Percentiles rank a stretch among this genome's conserved stretches.
These are phyloP conservation scores for Propsilocerus akamusi DNA, from an alignment of 1,140 invertebrate species.

Conservation along the genomic window DNA sequence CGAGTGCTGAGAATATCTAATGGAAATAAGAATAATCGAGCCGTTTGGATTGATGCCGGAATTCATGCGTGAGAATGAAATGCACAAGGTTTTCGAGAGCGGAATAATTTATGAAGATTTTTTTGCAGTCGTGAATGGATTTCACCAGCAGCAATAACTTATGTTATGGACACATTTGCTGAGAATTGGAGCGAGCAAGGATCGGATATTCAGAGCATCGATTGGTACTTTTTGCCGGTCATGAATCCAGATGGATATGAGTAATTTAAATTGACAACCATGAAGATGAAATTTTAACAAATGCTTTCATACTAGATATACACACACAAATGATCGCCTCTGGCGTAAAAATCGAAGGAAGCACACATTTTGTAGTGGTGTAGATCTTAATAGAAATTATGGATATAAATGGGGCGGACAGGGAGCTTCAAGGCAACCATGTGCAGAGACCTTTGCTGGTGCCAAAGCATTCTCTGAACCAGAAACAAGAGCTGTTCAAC, in stretches of 20 bases:
- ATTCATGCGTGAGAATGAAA: slow-evolving; percentile 53
- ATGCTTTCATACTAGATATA: too few species aligned
- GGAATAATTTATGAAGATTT: too few species aligned
- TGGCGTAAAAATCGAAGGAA: slow-evolving; percentile 61
- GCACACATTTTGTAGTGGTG: slow-evolving; percentile 37
- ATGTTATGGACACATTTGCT: slow-evolving; percentile 59
- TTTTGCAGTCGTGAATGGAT: slow-evolving; percentile 63
- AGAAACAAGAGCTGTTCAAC: slow-evolving; percentile 55
- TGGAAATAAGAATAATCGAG: slow-evolving; percentile 35
- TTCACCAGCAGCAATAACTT: slow-evolving; percentile 65
- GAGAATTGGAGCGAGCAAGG: slow-evolving; percentile 47
- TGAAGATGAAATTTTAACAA: too few species aligned
- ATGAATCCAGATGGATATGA: slow-evolving; percentile 78
- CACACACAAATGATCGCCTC: slow-evolving; percentile 48
- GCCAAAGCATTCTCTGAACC: slow-evolving; percentile 74
- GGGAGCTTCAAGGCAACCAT: slow-evolving; percentile 74
- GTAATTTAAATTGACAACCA: too few species aligned
- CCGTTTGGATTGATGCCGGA: slow-evolving; percentile 48
- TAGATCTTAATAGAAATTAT: slow-evolving; percentile 70
- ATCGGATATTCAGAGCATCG: slow-evolving; percentile 49
- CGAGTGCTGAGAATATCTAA: slow-evolving; percentile 51
- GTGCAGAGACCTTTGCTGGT: slow-evolving; percentile 83
- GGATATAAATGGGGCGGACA: slow-evolving; percentile 60
- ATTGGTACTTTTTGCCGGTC: slow-evolving; percentile 69
- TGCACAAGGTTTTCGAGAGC: too few species aligned